phyloP scores from a whole-genome alignment of 2,888 invertebrate species.

The Troides helena region DNA sequence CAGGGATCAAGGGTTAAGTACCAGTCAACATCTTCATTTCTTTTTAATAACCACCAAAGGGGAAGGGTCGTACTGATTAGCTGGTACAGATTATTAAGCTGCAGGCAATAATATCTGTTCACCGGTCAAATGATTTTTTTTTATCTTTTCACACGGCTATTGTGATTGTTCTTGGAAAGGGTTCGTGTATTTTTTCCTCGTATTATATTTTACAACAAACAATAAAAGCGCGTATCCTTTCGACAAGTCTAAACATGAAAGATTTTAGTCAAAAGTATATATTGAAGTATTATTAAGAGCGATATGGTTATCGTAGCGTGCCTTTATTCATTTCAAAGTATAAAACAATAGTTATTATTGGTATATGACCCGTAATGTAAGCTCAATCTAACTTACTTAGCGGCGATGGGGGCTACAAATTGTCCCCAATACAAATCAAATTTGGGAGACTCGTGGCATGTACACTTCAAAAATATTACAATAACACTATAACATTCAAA shows the following conservation, averaged over 20 bases:
- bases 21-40: conserved; percentile 70
- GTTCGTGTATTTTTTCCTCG: conserved; percentile 16
- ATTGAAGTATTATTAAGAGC: no score
- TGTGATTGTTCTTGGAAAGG: conserved; percentile 42
- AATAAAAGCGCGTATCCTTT: no score
- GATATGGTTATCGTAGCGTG: not conserved
- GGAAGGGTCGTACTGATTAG: conserved; percentile 54
- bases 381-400: conserved; percentile 61
- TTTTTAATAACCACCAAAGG: conserved; percentile 56
- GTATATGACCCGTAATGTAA: conserved; percentile 36
- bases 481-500: conserved; percentile 1
- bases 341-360: conserved; percentile 1
- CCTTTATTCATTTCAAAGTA: not conserved
- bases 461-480: conserved; percentile 17
- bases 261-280: not conserved
- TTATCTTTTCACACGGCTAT: conserved; percentile 56
- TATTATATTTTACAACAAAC: conserved; percentile 12
- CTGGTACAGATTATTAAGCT: conserved; percentile 39
- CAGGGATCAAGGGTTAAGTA: conserved; percentile 69
- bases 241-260: not conserved
- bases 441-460: conserved; percentile 45
- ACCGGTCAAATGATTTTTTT: conserved; percentile 34
- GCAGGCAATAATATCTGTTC: conserved; percentile 31
- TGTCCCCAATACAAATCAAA: conserved; percentile 72
- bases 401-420: conserved; percentile 69